Percentiles rank a stretch among this genome's conserved stretches.
Evolutionary conservation across 2,888 invertebrate species (phyloP).

Genomic region (Microctonus brassicae): DNA sequence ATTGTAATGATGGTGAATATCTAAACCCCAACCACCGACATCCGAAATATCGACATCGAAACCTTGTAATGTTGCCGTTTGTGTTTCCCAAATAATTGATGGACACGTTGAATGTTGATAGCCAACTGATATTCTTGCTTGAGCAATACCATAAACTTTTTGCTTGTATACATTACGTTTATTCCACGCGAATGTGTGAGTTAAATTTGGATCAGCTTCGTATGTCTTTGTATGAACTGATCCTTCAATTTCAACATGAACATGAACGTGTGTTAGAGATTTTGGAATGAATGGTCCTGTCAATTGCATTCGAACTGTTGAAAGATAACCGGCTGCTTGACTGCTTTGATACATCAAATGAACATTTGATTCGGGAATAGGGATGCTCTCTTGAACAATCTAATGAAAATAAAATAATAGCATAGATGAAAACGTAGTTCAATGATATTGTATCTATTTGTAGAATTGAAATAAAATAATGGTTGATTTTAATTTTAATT

Average conservation of each 20-base stretch:
- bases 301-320: constrained; percentile 91
- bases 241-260: constrained; percentile 93
- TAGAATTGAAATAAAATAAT: not conserved
- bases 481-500: too few relatives aligned
- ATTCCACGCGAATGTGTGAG: constrained; percentile 98
- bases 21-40: constrained; percentile 97
- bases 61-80: constrained; percentile 93
- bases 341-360: constrained; percentile 96
- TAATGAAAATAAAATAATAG: constrained; percentile 65
- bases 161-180: constrained; percentile 97
- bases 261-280: constrained; percentile 88
- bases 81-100: constrained; percentile 93
- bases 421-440: not conserved
- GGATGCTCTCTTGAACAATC: constrained; percentile 97
- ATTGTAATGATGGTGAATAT: constrained; percentile 98
- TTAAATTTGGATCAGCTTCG: constrained; percentile 95
- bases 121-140: constrained; percentile 91
- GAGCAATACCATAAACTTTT: constrained; percentile 90
- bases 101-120: constrained; percentile 93
- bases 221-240: constrained; percentile 92
- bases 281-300: constrained; percentile 85
- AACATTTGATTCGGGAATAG: constrained; percentile 93
- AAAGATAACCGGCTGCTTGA: constrained; percentile 93
- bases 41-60: constrained; percentile 97
- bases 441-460: too few relatives aligned